Conservation (phyloP, 1,140 invertebrate species). For the Oncopodura yosiiana region DNA sequence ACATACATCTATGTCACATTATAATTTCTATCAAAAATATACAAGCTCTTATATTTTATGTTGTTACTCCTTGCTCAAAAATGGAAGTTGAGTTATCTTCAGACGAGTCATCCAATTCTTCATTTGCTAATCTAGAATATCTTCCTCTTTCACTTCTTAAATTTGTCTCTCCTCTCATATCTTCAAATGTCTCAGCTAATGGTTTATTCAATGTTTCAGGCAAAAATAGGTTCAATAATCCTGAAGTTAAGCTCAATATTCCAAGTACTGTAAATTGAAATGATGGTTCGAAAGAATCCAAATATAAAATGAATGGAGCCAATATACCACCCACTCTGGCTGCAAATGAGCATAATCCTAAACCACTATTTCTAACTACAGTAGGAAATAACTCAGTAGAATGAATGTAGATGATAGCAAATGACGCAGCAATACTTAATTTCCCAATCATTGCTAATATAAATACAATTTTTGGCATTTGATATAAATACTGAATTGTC, state of each 20-base stretch:
- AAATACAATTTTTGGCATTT: constrained; percentile 5
- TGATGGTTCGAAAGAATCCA: constrained; percentile 12
- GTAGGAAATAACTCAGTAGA: constrained; percentile 46
- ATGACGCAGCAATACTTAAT: constrained; percentile 41
- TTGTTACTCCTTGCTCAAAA: too few species aligned
- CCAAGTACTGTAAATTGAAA: constrained; percentile 25
- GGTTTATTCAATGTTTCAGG: constrained; percentile 27
- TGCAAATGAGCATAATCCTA: constrained; percentile 41
- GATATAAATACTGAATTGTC: constrained; percentile 12
- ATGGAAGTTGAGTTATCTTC: constrained; percentile 12
- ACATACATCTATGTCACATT: too few species aligned
- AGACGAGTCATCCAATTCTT: constrained; percentile 8
- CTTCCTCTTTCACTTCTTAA: constrained; percentile 15
- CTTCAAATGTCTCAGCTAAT: constrained; percentile 31
- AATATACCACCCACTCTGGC: constrained; percentile 44
- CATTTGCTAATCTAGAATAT: constrained; percentile 13
- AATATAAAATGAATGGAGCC: constrained; percentile 38
- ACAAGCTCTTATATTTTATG: too few species aligned
- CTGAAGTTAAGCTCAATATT: constrained; percentile 21
- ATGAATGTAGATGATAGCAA: constrained; percentile 40
- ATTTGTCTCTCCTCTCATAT: constrained; percentile 14
- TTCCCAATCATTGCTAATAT: constrained; percentile 41
- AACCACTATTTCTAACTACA: constrained; percentile 40
- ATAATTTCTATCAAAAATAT: too few species aligned
- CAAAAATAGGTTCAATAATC: constrained; percentile 26